Percentiles rank a stretch among this genome's conserved stretches.
phyloP scores from a whole-genome alignment of 2,113 vertebrate species.

The Nipponia nippon region DNA sequence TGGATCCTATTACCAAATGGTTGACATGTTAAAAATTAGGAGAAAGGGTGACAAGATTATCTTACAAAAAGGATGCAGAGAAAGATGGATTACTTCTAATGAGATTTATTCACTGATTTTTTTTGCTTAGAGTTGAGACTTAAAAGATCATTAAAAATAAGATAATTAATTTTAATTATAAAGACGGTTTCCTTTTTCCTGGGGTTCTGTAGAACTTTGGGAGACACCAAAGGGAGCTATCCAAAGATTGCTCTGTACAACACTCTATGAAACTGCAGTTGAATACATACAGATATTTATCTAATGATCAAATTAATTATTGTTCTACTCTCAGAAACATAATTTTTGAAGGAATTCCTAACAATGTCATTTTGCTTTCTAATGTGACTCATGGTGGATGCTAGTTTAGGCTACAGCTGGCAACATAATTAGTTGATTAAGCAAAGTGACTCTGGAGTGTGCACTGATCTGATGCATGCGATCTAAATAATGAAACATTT shows the following conservation, averaged over 20 bases:
- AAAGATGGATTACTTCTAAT: conserved; percentile 20
- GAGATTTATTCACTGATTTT: background rate
- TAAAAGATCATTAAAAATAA: background rate
- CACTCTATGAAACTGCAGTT: background rate
- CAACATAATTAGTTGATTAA: conserved; percentile 12
- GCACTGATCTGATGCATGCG: background rate
- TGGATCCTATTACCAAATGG: conserved; percentile 16
- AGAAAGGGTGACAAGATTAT: conserved; percentile 8
- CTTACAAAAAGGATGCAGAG: background rate
- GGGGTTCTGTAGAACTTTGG: background rate
- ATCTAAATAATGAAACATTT: conserved; percentile 6
- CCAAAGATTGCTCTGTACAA: background rate
- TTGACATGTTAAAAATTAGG: background rate
- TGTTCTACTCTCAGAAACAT: background rate
- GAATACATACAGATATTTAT: background rate
- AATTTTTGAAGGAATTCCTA: background rate
- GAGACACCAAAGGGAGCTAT: background rate
- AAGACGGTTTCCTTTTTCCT: background rate
- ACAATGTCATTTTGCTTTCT: background rate
- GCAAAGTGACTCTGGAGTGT: background rate
- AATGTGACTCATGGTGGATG: background rate
- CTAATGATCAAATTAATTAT: background rate
- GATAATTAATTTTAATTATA: background rate
- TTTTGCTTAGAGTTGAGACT: background rate
- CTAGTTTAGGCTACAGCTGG: background rate